Evolutionary conservation across 2,113 vertebrate species (phyloP).

Genomic region (Cololabis saira): DNA sequence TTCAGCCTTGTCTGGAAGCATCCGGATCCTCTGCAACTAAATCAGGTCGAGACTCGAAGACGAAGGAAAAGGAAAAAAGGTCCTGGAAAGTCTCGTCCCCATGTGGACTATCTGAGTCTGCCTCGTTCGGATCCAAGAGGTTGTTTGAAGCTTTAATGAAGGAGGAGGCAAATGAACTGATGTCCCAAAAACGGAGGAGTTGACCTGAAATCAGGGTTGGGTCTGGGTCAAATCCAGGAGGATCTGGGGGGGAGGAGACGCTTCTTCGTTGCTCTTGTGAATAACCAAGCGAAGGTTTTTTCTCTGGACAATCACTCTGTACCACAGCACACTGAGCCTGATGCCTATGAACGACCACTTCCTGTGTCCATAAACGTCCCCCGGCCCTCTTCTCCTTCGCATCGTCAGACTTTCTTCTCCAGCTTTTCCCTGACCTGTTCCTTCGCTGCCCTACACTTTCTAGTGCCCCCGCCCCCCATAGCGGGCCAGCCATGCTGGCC

Average conservation of each 20-base stretch:
- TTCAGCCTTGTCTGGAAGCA: not conserved
- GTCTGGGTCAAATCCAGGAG: not conserved
- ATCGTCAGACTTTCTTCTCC: slow-evolving; percentile 1
- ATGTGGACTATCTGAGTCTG: not conserved
- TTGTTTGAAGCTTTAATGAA: slow-evolving; percentile 51
- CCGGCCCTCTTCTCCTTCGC: not conserved
- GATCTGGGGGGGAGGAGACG: not conserved
- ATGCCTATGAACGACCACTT: slow-evolving; percentile 76
- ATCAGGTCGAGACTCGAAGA: slow-evolving; percentile 3
- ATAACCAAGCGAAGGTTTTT: slow-evolving; percentile 15
- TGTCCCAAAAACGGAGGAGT: slow-evolving; percentile 5
- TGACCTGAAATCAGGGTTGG: not conserved
- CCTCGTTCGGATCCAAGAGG: not conserved
- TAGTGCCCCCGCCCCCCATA: slow-evolving; percentile 9
- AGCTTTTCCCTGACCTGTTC: not conserved
- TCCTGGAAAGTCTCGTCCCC: not conserved
- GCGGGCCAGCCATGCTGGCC: slow-evolving; percentile 56
- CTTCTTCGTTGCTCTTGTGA: not conserved
- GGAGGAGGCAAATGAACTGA: slow-evolving; percentile 8
- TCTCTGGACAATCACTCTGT: slow-evolving; percentile 82
- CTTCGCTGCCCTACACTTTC: not conserved
- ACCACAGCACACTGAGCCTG: slow-evolving; percentile 81
- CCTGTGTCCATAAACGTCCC: slow-evolving; percentile 66
- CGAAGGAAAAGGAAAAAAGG: not conserved
- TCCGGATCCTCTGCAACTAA: slow-evolving; percentile 9